Evolutionary conservation across 2,888 invertebrate species (phyloP), one percentile per base, ranked within the genome.

Genomic region (Candidula unifasciata): DNA sequence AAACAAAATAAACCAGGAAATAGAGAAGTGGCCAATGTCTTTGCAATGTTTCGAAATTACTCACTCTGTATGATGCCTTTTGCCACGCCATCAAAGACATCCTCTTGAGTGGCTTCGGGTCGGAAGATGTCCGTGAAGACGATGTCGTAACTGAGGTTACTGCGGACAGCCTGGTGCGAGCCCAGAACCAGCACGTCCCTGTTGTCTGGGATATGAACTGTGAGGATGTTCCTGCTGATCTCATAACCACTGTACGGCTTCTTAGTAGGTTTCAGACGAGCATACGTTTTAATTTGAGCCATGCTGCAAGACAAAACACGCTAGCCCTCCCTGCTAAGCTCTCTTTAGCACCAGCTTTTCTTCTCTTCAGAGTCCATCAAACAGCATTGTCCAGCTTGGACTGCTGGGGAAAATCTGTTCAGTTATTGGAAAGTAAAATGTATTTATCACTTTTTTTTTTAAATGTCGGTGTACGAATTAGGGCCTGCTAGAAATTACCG

Each of bases 281-380:
- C 91, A 85, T 87, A 91, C 3, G 92, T 92, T 80, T 91, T 91
- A 78, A 92, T 92, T 78, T 91, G 90, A 16, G 92, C 90, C 92
- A 92, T 92, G 74, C 21, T 68, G 37, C 64, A 33, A 60, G 54
- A 68, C 30, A 71, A 35, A 30, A 5, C 3, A 80, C 69, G 52
- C 54, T 33, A 52, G 73, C n/a, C n/a, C n/a, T n/a, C 54, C 33
- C 74, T 54, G 74, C 54, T 54, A 16, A n/a, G 16, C 68, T 52
- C 82, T 82, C 57, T 68, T 77, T n/a, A 68, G 76, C 68, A 37
- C 73, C 54, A 76, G 33, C n/a, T 66, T 52, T 13, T 60, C 74
- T 27, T 74, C 54, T n/a, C 57, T 52, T 77, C 52, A 57, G 33
- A 33, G 33, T 52, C 82, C 76, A 76, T 82, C 33, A 82, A 74